phyloP scores from a whole-genome alignment of 2,888 invertebrate genomes.

The Doris montereyensis region DNA sequence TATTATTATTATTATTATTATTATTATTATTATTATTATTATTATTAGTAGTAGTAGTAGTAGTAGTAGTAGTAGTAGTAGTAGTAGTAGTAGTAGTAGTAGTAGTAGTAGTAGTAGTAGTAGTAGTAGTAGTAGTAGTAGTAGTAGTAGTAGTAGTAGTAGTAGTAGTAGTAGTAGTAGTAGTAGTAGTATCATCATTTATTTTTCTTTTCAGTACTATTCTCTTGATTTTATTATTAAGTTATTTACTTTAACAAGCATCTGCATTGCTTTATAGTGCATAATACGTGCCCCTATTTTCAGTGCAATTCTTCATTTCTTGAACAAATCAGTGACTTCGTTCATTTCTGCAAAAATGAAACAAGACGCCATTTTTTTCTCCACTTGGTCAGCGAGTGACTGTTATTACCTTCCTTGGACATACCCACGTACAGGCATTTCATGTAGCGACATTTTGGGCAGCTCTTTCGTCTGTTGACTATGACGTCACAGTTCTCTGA shows the following conservation, averaged over 20 bases:
- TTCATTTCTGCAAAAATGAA: no score
- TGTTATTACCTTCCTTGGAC: slow-evolving; percentile 71
- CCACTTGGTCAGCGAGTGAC: no score
- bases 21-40: background rate
- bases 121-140: background rate
- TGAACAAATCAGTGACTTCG: no score
- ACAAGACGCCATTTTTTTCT: no score
- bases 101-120: background rate
- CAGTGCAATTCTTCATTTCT: no score
- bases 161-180: background rate
- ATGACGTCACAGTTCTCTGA: slow-evolving; percentile 53
- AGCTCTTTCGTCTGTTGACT: slow-evolving; percentile 63
- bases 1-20: background rate
- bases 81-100: background rate
- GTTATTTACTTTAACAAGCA: no score
- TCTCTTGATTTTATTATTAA: no score
- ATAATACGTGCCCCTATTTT: no score
- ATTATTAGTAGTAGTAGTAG: no score
- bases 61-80: background rate
- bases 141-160: background rate
- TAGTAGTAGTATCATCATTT: background rate
- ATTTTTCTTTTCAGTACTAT: no score
- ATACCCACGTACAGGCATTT: slow-evolving; percentile 68
- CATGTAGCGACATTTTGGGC: slow-evolving; percentile 65
- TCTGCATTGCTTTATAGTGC: no score